A percentile compares a stretch with the other conserved stretches of the same genome.
Conservation (phyloP, 2,113 vertebrate species). For the Sturnus vulgaris region DNA sequence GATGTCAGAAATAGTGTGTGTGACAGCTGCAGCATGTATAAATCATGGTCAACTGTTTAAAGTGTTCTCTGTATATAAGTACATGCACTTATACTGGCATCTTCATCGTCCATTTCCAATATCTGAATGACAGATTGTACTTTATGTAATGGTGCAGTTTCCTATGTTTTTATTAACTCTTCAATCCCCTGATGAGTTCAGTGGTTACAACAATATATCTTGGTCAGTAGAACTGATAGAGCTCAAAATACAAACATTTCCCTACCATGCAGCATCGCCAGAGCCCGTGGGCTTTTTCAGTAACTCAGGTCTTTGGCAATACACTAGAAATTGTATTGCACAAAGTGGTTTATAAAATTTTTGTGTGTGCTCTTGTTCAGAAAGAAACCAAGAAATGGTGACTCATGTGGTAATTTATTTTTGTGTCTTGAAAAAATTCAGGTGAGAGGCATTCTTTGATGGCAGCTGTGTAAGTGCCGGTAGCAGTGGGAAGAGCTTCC, state of each 20-base stretch:
- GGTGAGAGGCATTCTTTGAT: not conserved
- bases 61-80: conserved; percentile 32
- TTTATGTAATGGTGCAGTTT: conserved; percentile 13
- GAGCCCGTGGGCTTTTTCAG: not conserved
- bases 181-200: not conserved
- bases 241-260: not conserved
- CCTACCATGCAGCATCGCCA: rapidly evolving
- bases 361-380: not conserved
- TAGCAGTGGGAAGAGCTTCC: not conserved
- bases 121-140: conserved; percentile 19
- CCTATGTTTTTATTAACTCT: conserved; percentile 30
- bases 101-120: conserved; percentile 37
- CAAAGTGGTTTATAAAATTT: not conserved
- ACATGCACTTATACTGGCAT: conserved; percentile 17
- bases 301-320: not conserved
- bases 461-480: not conserved
- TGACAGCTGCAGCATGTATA: conserved; percentile 27
- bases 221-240: not conserved
- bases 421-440: not conserved
- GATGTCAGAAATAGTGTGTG: conserved; percentile 1
- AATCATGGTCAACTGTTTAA: conserved; percentile 19
- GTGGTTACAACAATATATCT: not conserved
- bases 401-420: not conserved
- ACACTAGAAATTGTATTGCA: not conserved
- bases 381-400: not conserved